Evolutionary conservation across 2,888 invertebrate species (phyloP).

Genomic region (Ischnura elegans): DNA sequence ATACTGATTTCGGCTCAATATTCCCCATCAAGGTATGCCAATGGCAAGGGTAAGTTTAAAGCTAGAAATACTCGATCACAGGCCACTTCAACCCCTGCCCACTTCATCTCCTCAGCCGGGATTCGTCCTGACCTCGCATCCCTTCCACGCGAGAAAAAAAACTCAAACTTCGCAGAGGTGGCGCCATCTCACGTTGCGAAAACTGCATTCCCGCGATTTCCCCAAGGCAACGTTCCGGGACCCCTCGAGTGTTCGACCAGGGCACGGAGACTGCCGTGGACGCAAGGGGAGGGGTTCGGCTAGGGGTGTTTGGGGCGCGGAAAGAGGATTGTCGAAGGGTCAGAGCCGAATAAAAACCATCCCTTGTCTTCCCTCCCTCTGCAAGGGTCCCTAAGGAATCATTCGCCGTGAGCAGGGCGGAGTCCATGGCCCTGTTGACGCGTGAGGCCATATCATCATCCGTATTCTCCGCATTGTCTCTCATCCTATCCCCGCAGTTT

Average conservation of each 20-base stretch:
- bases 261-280: neutral
- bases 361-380: neutral
- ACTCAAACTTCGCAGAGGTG: neutral
- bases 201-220: slow-evolving; percentile 62
- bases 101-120: neutral
- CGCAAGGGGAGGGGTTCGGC: neutral
- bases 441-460: slow-evolving; percentile 23
- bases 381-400: neutral
- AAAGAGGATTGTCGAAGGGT: slow-evolving; percentile 8
- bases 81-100: neutral
- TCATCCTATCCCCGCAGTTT: neutral
- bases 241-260: neutral
- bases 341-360: slow-evolving; percentile 22
- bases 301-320: neutral
- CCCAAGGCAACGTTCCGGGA: slow-evolving; percentile 43
- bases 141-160: neutral
- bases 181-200: slow-evolving; percentile 54
- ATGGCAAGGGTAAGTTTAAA: neutral
- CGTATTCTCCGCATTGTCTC: slow-evolving; percentile 7
- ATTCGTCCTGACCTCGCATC: neutral
- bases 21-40: neutral
- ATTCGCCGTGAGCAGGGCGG: neutral
- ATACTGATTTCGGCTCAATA: too few relatives aligned
- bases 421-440: slow-evolving; percentile 1
- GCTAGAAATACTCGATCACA: neutral